Base-by-base conservation (phyloP, 2,888 invertebrate genomes). In the Conchocele bisecta region DNA sequence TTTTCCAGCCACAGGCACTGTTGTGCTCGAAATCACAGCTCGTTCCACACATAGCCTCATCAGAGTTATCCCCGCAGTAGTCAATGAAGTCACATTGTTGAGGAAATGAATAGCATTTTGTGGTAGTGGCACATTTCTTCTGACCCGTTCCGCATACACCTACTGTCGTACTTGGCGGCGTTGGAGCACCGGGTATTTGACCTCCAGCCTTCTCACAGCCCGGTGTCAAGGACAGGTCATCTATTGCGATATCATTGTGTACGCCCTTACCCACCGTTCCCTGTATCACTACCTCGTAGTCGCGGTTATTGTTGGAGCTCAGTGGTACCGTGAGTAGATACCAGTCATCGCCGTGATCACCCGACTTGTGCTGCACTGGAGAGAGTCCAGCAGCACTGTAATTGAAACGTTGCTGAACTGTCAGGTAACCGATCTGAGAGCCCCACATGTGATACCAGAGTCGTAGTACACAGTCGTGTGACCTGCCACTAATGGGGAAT, bases 401-500 rank as follows among this genome's bases (percentile, higher is more conserved):
- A 59, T 54, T 64, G 48, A 78, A 79, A 9, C 85, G 74, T 58
- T 85, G 82, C 31, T 63, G 63, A 2, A 87, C 67, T 2, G 75
- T 72, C 51, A 87, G 69, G 22, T 71, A 65, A 15, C 83, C 86
- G 31, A 85, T 79, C 29, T 83, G 75, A n/a, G 72, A 42, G 7
- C 87, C 87, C 73, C 77, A 82, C 86, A 87, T 87, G 64, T 87
- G 81, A 69, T 84, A 86, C 82, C 83, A 88, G 9, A 88, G 54
- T 44, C 83, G 76, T 33, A 86, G 84, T 20, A 57, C 61, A 64
- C 86, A 86, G 54, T 81, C 77, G 9, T 57, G 51, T 28, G 9
- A 84, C 13, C 61, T 57, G 29, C 82, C 84, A 11, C 63, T 75
- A 41, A 82, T 76, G 11, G 71, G 57, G 13, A 66, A 51, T 15